Evolutionary conservation across 1,140 invertebrate genomes (phyloP), one percentile per base, ranked within the genome.

Genomic region (Polyergus mexicanus): DNA sequence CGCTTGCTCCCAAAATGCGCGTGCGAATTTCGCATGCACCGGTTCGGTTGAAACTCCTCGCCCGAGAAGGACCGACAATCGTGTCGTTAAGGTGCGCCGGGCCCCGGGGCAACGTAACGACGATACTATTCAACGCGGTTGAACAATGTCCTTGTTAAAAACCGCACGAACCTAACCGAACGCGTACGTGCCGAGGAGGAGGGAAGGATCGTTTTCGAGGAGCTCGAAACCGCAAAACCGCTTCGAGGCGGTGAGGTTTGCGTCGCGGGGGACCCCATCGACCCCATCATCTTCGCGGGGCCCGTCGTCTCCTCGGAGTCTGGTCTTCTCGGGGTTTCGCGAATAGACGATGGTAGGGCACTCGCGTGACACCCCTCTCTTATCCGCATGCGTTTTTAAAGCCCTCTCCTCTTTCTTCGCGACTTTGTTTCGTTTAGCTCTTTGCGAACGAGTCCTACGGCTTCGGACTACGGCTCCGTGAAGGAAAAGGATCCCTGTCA

Each of bases 101-200:
- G 6, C 11, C 78, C 51, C 35, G 35, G 11, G 56, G 68, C 56
- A 68, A 83, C 78, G 78, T 83, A 83, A 83, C 78, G 28, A 83
- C 78, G 68, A 83, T 83, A 83, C 68, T 83, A 83, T 83, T 83
- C 78, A 83, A 19, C 56, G 66, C 56, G 35, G 68, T 83, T 83
- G 68, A 68, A 83, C 78, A 83, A 83, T 83, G 56, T n/a, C 68
- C 78, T 83, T 83, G 78, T 83, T 83, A 83, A 83, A 83, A 74
- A 72, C 78, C 78, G 44, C 78, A 74, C 78, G 25, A 83, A 83
- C 66, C 51, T 71, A 81, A 71, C 78, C 51, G 78, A 81, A 19
- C 38, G 66, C 66, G 54, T 83, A 74, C 78, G 78, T 83, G 78
- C 78, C 68, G 54, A 38, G 68, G 5, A 19, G 22, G 56, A 71